These are phyloP conservation scores for Drosophila kanekoi DNA, from an alignment of 2,888 invertebrate species.

Conservation along the genomic window DNA sequence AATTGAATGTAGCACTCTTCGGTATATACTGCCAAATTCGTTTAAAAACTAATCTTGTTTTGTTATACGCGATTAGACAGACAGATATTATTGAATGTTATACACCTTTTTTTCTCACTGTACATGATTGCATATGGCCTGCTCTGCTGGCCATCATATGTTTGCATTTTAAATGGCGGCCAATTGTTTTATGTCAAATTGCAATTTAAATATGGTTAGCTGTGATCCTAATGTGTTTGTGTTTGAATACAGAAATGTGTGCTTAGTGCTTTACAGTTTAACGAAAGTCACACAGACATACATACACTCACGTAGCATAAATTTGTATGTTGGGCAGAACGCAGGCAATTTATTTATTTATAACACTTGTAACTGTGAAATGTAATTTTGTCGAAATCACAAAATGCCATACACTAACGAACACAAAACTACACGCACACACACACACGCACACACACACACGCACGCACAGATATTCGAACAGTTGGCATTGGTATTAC, in stretches of 20 bases:
- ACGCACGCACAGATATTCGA: background rate
- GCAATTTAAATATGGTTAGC: conserved; percentile 52
- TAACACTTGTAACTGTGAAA: conserved; percentile 60
- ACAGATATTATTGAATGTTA: background rate
- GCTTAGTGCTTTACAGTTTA: conserved; percentile 21
- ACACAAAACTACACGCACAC: background rate
- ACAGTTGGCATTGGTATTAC: conserved; percentile 38
- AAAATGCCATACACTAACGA: conserved; percentile 17
- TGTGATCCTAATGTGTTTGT: conserved; percentile 25
- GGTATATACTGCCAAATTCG: background rate
- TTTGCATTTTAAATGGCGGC: conserved; percentile 29
- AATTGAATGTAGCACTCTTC: no score
- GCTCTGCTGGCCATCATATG: conserved; percentile 13
- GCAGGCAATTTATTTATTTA: conserved; percentile 47
- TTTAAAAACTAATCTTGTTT: no score
- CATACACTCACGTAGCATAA: background rate
- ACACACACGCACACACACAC: background rate
- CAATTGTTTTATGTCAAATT: conserved; percentile 47
- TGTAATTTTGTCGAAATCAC: conserved; percentile 53
- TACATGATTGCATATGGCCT: background rate
- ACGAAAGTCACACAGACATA: conserved; percentile 18
- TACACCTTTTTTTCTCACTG: conserved; percentile 1
- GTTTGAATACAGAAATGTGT: conserved; percentile 6
- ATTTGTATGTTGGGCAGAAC: background rate
- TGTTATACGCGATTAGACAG: no score